phyloP scores from a whole-genome alignment of 2,113 vertebrate genomes.

The Crotalus helleri region DNA sequence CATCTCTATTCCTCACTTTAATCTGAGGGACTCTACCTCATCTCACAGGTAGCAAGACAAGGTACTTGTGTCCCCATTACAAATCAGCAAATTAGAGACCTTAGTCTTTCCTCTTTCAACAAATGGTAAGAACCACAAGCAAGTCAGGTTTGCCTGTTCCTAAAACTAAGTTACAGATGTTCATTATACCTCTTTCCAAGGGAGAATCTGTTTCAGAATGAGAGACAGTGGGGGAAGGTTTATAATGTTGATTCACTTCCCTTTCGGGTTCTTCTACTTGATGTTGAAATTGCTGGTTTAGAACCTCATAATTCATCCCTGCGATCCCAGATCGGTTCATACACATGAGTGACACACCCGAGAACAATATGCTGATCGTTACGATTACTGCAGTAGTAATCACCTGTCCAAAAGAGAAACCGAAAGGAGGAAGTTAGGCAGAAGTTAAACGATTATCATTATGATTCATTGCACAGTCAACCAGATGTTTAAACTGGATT shows the following conservation, averaged over 20 bases:
- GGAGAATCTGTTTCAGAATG: conserved; percentile 46
- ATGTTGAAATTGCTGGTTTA: conserved; percentile 66
- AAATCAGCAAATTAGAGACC: not conserved
- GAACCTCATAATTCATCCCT: conserved; percentile 69
- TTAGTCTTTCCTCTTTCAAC: not conserved
- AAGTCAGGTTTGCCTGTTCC: not conserved
- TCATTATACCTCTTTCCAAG: conserved; percentile 70
- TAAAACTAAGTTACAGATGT: not conserved
- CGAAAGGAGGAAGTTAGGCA: conserved; percentile 2
- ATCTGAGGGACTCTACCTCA: not conserved
- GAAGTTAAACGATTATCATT: not conserved
- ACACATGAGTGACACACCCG: conserved; percentile 81
- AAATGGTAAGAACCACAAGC: not conserved
- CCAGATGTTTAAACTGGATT: not conserved
- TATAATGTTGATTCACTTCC: conserved; percentile 59
- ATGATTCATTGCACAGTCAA: not conserved
- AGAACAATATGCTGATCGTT: conserved; percentile 79
- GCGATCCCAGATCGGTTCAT: conserved; percentile 81
- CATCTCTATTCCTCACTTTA: not conserved
- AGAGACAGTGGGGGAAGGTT: conserved; percentile 29
- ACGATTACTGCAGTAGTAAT: conserved; percentile 80
- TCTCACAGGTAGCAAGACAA: not conserved
- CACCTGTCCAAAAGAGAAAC: conserved; percentile 69
- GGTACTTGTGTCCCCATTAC: not conserved
- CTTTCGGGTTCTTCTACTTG: conserved; percentile 60